A percentile compares a stretch with the other conserved stretches of the same genome.
Evolutionary conservation across 1,140 invertebrate genomes (phyloP).

Genomic region (Rhopalosiphum maidis): DNA sequence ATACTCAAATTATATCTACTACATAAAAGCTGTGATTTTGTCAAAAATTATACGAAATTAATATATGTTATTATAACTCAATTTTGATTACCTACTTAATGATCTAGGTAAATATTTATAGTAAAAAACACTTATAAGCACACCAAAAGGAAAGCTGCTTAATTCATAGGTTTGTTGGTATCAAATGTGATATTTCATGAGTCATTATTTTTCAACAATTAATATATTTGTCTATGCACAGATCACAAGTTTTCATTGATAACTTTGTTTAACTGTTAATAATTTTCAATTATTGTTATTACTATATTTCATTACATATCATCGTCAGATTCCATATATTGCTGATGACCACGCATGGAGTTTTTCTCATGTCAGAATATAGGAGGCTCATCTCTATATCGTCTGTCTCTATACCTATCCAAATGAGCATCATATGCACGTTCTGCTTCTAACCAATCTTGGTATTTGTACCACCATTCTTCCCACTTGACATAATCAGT

Average conservation of each 20-base stretch:
- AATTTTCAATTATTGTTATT: conserved; percentile 19
- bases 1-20: conserved; percentile 20
- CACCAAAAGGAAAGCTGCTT: background rate
- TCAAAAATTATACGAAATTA: conserved; percentile 26
- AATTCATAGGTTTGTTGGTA: conserved; percentile 20
- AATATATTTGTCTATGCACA: conserved; percentile 23
- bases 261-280: conserved; percentile 18
- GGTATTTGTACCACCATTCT: conserved; percentile 93
- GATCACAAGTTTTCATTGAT: background rate
- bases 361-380: conserved; percentile 46
- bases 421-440: conserved; percentile 62
- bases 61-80: conserved; percentile 23
- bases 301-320: background rate
- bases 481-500: conserved; percentile 91
- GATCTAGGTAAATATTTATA: conserved; percentile 19
- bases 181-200: background rate
- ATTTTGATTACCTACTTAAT: conserved; percentile 40
- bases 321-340: conserved; percentile 36
- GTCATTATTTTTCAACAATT: background rate
- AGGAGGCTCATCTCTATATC: conserved; percentile 56
- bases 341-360: background rate
- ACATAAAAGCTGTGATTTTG: conserved; percentile 1
- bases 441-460: conserved; percentile 87
- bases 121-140: conserved; percentile 12
- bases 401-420: conserved; percentile 69